These are phyloP conservation scores for Sicus ferrugineus DNA, from an alignment of 2,888 invertebrate genomes.

Conservation along the genomic window DNA sequence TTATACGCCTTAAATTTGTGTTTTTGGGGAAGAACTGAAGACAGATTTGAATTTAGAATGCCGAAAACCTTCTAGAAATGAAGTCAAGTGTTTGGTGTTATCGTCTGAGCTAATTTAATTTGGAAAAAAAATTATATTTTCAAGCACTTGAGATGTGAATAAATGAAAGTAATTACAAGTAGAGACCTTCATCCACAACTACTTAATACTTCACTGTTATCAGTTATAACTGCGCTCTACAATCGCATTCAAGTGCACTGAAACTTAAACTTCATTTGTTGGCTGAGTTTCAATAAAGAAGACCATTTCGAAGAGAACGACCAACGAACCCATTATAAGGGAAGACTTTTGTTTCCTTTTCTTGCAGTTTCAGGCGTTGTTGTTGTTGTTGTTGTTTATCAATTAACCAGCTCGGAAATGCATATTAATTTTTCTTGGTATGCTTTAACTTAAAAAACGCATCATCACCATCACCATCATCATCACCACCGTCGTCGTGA, in stretches of 20 bases:
- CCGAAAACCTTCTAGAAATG: no score
- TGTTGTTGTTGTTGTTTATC: constrained; percentile 26
- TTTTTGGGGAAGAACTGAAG: no score
- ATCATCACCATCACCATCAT: no score
- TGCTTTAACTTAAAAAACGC: neutral
- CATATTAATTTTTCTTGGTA: constrained; percentile 31
- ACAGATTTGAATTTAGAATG: no score
- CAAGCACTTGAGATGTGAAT: no score
- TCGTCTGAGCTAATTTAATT: no score
- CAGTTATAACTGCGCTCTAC: constrained; percentile 4
- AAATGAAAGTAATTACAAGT: no score
- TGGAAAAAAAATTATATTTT: no score
- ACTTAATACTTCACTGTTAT: constrained; percentile 14
- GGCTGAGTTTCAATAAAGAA: neutral
- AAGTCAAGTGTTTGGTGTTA: no score
- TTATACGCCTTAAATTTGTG: no score
- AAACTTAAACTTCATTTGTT: neutral
- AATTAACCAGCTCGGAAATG: constrained; percentile 30
- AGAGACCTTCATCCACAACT: constrained; percentile 20
- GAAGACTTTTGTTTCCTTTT: neutral
- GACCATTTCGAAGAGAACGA: neutral
- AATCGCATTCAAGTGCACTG: constrained; percentile 3
- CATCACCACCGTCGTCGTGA: no score
- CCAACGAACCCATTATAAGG: constrained; percentile 22
- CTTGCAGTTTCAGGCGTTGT: neutral